Evolutionary conservation across 2,113 vertebrate genomes (phyloP).

Genomic region (Ctenodactylus gundi): DNA sequence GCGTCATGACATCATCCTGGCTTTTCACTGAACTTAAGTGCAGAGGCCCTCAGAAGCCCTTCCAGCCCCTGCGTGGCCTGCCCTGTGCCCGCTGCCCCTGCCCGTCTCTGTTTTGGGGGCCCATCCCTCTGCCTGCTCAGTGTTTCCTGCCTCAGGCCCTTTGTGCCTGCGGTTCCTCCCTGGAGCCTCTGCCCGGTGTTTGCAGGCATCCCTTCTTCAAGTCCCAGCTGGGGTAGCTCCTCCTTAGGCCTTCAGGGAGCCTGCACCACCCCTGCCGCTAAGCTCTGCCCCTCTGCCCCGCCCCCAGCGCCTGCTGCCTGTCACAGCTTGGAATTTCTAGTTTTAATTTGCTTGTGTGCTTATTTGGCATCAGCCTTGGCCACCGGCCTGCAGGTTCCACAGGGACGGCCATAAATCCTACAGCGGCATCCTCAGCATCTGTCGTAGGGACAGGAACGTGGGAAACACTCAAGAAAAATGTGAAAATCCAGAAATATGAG

Average conservation of each 20-base stretch:
- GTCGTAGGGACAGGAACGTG: too few species aligned
- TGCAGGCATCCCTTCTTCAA: neutral
- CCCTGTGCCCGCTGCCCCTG: neutral
- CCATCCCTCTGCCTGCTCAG: neutral
- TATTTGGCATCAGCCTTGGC: too few species aligned
- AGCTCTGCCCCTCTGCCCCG: rapidly evolving
- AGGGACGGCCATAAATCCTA: too few species aligned
- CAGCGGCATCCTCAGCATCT: too few species aligned
- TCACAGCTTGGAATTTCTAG: too few species aligned
- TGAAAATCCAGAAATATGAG: too few species aligned
- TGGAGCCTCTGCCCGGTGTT: neutral
- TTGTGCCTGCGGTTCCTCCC: neutral
- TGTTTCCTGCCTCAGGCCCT: neutral
- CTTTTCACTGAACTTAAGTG: too few species aligned
- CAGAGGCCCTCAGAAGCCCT: neutral
- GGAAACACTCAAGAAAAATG: too few species aligned
- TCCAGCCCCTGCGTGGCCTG: neutral
- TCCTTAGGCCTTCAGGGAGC: neutral
- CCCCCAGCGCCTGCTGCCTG: too few species aligned
- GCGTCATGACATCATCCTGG: too few species aligned
- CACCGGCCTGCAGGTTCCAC: too few species aligned
- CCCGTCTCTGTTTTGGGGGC: neutral
- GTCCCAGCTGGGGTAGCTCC: neutral
- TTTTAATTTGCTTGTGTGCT: too few species aligned
- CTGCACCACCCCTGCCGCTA: neutral